These are phyloP conservation scores for Strigamia crassipes DNA, from an alignment of 2,888 invertebrate genomes.

Conservation along the genomic window DNA sequence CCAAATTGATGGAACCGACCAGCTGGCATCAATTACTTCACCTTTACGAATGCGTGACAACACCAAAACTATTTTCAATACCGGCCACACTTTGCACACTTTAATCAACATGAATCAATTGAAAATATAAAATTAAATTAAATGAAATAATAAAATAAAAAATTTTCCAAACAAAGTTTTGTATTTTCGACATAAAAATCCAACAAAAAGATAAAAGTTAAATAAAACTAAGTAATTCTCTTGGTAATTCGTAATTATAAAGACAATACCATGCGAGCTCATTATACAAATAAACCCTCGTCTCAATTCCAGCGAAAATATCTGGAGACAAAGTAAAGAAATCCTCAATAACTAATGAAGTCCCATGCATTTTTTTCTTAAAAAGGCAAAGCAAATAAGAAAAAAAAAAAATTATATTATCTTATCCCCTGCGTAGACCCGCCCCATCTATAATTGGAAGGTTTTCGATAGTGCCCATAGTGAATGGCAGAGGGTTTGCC, in stretches of 20 bases:
- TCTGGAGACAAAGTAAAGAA: too few species aligned
- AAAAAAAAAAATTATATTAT: not conserved
- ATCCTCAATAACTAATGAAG: too few species aligned
- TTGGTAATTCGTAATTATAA: too few species aligned
- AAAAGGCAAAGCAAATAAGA: not conserved
- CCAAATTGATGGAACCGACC: conserved; percentile 31
- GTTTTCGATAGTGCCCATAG: conserved; percentile 6
- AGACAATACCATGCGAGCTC: too few species aligned
- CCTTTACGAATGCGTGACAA: not conserved
- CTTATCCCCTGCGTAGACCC: not conserved
- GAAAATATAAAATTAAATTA: not conserved
- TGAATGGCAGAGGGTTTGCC: conserved; percentile 22
- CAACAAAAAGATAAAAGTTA: too few species aligned
- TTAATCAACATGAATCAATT: not conserved
- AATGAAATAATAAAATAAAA: not conserved
- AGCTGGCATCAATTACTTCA: conserved; percentile 24
- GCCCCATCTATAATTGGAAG: conserved; percentile 21
- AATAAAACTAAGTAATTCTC: too few species aligned
- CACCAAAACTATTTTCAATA: not conserved
- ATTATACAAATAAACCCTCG: too few species aligned
- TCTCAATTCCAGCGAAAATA: too few species aligned
- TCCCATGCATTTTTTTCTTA: not conserved
- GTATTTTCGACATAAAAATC: too few species aligned
- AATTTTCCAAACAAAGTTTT: too few species aligned
- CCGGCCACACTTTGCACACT: not conserved